Evolutionary conservation across 2,888 invertebrate genomes (phyloP), one percentile per base, ranked within the genome.

Genomic region (Athetis lepigone): DNA sequence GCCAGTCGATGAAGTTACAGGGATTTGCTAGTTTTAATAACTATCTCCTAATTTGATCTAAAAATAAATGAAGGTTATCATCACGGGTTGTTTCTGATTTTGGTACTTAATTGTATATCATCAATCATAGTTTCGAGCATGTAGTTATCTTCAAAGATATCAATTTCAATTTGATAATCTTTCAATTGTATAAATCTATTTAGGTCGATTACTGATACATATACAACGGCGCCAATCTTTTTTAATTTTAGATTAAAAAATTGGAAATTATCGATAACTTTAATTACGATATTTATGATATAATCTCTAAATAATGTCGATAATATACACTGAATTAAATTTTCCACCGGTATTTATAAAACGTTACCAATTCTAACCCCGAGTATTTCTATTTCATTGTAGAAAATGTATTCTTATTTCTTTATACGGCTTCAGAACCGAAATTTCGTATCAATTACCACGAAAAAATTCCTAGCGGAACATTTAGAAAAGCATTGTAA

Each of bases 121-220:
- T 79, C 58, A 25, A 62, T 65, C 62, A 78, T 46, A 7, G 19
- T 18, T 71, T 49, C 49, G 61, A 63, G 54, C 29, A 52, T 57
- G 16, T 65, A 36, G 57, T 55, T 56, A 59, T 62, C 27, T 46
- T 9, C 40, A 23, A 8, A 36, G 71, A 75, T 70, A 65, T 50
- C 5, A 45, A 61, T 47, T n/a, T 50, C 4, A 51, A 60, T 57
- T 57, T 29, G 39, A 56, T 70, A 61, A 75, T 62, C 27, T 33
- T 33, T 43, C 18, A 75, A 37, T 57, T 37, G n/a, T 13, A 50
- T 40, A 57, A 21, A 54, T 52, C n/a, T 56, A 70, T 70, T 75
- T 75, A 63, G 71, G 72, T 75, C 65, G 52, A 64, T 46, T 46
- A 39, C 27, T 70, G 63, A 39, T 55, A 54, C 1, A 18, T 27